These are phyloP conservation scores for Vulpes lagopus DNA, from an alignment of 2,113 vertebrate genomes.

Conservation along the genomic window DNA sequence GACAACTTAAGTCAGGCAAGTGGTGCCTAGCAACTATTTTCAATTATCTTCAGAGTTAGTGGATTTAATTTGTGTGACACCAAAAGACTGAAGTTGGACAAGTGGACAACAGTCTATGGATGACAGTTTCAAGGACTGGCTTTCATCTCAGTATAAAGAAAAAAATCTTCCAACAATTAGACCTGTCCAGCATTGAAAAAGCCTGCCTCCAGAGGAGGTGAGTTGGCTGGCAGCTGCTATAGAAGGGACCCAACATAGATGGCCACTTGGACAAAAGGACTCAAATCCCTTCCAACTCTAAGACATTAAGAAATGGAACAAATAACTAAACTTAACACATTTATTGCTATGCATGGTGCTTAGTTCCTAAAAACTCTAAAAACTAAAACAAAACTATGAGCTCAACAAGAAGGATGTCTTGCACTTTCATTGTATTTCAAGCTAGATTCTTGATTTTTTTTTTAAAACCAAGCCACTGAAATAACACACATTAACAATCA, in stretches of 20 bases:
- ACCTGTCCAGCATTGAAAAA: conserved; percentile 43
- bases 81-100: conserved; percentile 46
- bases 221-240: conserved; percentile 14
- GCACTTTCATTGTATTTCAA: background rate
- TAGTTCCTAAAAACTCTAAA: conserved; percentile 39
- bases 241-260: background rate
- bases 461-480: background rate
- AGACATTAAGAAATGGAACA: conserved; percentile 49
- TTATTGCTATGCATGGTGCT: conserved; percentile 55
- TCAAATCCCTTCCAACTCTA: conserved; percentile 63
- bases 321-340: conserved; percentile 51
- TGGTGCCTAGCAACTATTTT: conserved; percentile 63
- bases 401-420: background rate
- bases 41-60: conserved; percentile 53
- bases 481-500: background rate
- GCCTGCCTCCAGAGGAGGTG: background rate
- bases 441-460: conserved; percentile 6
- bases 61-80: conserved; percentile 53
- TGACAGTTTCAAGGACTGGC: conserved; percentile 56
- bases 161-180: conserved; percentile 64
- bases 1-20: background rate
- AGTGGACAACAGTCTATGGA: conserved; percentile 43
- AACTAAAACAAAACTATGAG: conserved; percentile 33
- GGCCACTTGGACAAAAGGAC: conserved; percentile 57
- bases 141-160: conserved; percentile 31